Conservation (phyloP, 2,888 invertebrate genomes). For the Julus scandinavius region DNA sequence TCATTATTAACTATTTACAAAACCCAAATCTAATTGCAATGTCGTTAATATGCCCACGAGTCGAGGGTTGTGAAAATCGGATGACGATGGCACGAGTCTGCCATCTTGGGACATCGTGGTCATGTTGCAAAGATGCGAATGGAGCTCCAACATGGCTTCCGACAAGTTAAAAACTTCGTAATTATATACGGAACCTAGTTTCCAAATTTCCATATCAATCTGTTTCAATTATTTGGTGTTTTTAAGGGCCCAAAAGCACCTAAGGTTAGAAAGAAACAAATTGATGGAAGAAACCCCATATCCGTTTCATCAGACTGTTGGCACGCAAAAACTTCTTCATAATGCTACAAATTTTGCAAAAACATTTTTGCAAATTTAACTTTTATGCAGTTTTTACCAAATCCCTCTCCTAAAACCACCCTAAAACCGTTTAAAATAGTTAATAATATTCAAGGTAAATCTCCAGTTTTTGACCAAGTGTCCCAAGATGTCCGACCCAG, state of each 20-base stretch:
- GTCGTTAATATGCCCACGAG: conserved; percentile 5
- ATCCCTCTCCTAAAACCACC: background rate
- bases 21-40: background rate
- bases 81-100: background rate
- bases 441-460: background rate
- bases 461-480: background rate
- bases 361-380: too few species aligned
- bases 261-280: too few species aligned
- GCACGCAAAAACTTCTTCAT: too few species aligned
- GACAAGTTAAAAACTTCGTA: too few species aligned
- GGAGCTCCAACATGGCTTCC: too few species aligned
- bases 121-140: background rate
- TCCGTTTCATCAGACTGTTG: too few species aligned
- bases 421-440: background rate
- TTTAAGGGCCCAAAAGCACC: too few species aligned
- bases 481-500: background rate
- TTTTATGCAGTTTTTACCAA: background rate
- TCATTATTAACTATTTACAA: conserved; percentile 17
- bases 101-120: background rate
- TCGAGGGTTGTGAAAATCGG: background rate
- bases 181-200: too few species aligned
- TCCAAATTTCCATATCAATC: too few species aligned
- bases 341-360: too few species aligned
- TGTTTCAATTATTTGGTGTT: too few species aligned
- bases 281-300: too few species aligned